These are phyloP conservation scores for Paracanthobrama guichenoti DNA, from an alignment of 2,113 vertebrate genomes.

Conservation along the genomic window DNA sequence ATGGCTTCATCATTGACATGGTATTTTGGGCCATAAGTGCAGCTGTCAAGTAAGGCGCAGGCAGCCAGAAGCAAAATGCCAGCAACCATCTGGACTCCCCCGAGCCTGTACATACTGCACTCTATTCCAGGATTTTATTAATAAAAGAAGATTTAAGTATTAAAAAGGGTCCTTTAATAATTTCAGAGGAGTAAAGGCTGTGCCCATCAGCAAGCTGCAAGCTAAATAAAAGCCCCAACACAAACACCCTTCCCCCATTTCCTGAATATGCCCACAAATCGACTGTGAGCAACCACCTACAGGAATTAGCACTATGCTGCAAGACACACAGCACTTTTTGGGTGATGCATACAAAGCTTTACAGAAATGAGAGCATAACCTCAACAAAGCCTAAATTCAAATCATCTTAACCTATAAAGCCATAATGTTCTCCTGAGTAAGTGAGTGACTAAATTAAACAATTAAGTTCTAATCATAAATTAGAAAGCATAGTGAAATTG, in stretches of 20 bases:
- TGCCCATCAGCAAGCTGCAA: slow-evolving; percentile 6
- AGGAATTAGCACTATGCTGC: slow-evolving; percentile 43
- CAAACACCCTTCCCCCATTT: slow-evolving; percentile 52
- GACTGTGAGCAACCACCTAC: slow-evolving; percentile 39
- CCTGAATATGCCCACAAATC: slow-evolving; percentile 47
- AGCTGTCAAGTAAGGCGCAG: slow-evolving; percentile 24
- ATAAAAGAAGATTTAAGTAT: slow-evolving; percentile 4
- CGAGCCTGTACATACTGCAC: not conserved
- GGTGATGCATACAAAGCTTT: not conserved
- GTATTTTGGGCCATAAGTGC: slow-evolving; percentile 11
- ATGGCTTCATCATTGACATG: not conserved
- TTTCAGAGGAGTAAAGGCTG: not conserved
- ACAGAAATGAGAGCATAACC: slow-evolving; percentile 1
- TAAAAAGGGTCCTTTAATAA: not conserved
- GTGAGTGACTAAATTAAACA: not conserved
- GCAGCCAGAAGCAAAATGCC: not conserved
- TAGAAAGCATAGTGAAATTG: not conserved
- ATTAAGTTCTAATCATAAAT: not conserved
- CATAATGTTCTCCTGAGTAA: not conserved
- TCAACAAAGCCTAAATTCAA: slow-evolving; percentile 10
- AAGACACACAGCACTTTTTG: slow-evolving; percentile 6
- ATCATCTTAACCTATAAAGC: not conserved
- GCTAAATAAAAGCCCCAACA: slow-evolving; percentile 46
- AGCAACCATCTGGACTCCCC: slow-evolving; percentile 2
- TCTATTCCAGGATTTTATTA: not conserved